Evolutionary conservation across 1,140 invertebrate genomes (phyloP), one percentile per base, ranked within the genome.

Genomic region (Bilobella aurantiaca): DNA sequence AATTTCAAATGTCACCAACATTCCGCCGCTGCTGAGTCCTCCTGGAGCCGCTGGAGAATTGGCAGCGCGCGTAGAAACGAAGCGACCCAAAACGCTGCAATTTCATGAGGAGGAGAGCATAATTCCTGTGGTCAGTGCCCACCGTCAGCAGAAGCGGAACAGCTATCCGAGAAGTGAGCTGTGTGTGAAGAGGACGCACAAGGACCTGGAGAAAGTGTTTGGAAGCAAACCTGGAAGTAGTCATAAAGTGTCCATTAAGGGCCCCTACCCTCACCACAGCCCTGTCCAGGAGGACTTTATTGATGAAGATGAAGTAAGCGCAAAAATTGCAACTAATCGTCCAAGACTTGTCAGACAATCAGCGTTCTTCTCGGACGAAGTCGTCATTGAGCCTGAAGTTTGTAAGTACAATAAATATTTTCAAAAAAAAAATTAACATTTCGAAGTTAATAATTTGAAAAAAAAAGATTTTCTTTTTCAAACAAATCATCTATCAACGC

Each of bases 331-430:
- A n/a, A 70, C 68, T 18, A 73, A 73, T 62, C 60, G 68, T 23
- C 71, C 71, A 14, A 29, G 68, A 27, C 64, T 70, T 31, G 66
- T 70, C 12, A 61, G 68, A 1, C 68, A 70, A 47, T 70, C 68
- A 2, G 71, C 71, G 3, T 73, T 73, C 47, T 73, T 73, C 59
- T 70, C 71, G 28, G 67, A 70, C 1, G 68, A 73, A 61, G 68
- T 73, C 28, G 63, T 73, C 21, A 73, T 73, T 37, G 68, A 73
- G 34, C 71, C 71, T 16, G 71, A 73, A 64, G 58, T 73, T 3
- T 70, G 69, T 53, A 53, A 53, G 49, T 53, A 16, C 5, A 53
- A 23, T n/a, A n/a, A n/a, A n/a, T n/a, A n/a, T n/a, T n/a, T n/a
- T n/a, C 37, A 12, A n/a, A 12, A 42, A 42, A 12, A n/a, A n/a